Conservation (phyloP, 2,113 vertebrate species). For the Galemys pyrenaicus region DNA sequence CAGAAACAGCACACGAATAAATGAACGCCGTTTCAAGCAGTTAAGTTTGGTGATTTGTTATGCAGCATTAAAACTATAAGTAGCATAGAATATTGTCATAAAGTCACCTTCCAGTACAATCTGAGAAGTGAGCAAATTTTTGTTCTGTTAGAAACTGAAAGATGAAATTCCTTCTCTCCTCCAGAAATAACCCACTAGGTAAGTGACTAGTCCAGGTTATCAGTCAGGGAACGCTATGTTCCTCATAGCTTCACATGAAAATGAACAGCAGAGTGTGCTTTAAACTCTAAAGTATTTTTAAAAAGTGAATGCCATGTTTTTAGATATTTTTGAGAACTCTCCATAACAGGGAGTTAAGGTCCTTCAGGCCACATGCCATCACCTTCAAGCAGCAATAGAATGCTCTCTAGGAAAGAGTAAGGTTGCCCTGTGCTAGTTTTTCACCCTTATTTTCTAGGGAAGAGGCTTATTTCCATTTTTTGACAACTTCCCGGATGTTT, state of each 20-base stretch:
- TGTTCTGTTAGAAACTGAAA: background rate
- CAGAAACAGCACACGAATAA: background rate
- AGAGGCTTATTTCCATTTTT: conserved; percentile 29
- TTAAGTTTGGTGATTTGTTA: background rate
- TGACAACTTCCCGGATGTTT: conserved; percentile 47
- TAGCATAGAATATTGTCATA: background rate
- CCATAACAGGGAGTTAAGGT: background rate
- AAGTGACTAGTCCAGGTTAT: background rate
- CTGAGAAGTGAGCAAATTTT: background rate
- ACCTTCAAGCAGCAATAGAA: background rate
- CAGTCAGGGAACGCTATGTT: background rate
- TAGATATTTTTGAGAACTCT: background rate
- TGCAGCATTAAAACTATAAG: background rate
- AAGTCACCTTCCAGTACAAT: background rate
- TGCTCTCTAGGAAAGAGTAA: background rate
- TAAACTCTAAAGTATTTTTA: background rate
- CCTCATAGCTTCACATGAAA: background rate
- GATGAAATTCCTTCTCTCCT: background rate
- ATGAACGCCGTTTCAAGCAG: background rate
- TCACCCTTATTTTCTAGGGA: background rate
- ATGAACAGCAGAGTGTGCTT: background rate
- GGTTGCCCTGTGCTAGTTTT: background rate
- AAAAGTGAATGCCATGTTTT: background rate
- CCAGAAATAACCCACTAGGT: background rate
- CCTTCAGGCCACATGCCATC: background rate